phyloP scores from a whole-genome alignment of 2,888 invertebrate genomes.

The Aporophyla nigra region DNA sequence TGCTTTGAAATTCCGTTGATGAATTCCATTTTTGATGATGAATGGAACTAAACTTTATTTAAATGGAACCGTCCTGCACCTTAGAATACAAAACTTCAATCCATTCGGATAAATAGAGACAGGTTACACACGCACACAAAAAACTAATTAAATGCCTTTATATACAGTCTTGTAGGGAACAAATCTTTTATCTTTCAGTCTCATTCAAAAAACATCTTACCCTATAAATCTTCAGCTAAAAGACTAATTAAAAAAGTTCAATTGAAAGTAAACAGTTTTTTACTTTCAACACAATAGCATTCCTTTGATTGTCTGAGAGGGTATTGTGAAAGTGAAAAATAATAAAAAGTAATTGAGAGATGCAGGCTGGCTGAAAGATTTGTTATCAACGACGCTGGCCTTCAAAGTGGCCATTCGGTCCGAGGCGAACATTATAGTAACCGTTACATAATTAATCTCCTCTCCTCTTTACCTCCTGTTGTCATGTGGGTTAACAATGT shows the following conservation, averaged over 20 bases:
- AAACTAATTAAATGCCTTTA: constrained; percentile 8
- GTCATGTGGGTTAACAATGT: constrained; percentile 46
- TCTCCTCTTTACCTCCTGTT: constrained; percentile 40
- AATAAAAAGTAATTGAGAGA: constrained; percentile 65
- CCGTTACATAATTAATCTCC: constrained; percentile 56
- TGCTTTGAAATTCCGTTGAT: not conserved
- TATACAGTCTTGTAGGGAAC: not conserved
- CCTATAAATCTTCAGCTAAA: constrained; percentile 41
- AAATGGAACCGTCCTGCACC: not conserved
- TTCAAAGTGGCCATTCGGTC: constrained; percentile 68
- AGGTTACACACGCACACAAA: not conserved
- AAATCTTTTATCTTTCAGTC: constrained; percentile 22
- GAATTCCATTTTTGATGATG: not conserved
- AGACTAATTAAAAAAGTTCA: constrained; percentile 61
- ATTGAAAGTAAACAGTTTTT: constrained; percentile 56
- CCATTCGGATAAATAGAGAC: not conserved
- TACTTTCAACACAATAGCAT: constrained; percentile 48
- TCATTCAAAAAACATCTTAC: constrained; percentile 39
- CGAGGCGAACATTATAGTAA: constrained; percentile 38
- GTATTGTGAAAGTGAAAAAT: constrained; percentile 59
- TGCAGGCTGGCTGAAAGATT: constrained; percentile 64
- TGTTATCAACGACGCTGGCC: constrained; percentile 60
- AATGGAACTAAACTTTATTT: constrained; percentile 14
- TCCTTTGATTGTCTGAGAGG: constrained; percentile 43
- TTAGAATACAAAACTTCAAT: not conserved